Percentiles rank a stretch among this genome's conserved stretches.
Conservation (phyloP, 2,888 invertebrate genomes). For the Octonoba sinensis region DNA sequence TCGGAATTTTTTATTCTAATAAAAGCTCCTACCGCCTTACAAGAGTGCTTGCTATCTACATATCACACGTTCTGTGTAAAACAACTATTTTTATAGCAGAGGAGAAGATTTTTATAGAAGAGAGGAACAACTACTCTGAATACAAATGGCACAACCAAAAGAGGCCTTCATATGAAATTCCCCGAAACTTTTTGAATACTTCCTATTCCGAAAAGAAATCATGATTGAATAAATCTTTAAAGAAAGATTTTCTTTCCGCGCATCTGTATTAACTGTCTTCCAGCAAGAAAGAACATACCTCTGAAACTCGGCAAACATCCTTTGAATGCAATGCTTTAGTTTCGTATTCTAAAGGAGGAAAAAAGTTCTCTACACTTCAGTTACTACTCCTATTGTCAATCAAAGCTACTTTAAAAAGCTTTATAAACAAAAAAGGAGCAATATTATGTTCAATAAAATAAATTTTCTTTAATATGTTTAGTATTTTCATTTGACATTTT, state of each 20-base stretch:
- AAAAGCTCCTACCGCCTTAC: too few relatives aligned
- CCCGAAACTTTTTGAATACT: slow-evolving; percentile 5
- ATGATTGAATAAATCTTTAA: slow-evolving; percentile 34
- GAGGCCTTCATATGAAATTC: not conserved
- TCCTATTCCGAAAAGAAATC: slow-evolving; percentile 12
- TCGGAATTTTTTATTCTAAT: too few relatives aligned
- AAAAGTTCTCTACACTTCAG: slow-evolving; percentile 27
- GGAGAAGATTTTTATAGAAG: too few relatives aligned
- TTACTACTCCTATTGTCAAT: slow-evolving; percentile 40
- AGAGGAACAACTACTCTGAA: not conserved
- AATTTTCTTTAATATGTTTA: too few relatives aligned
- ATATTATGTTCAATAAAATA: too few relatives aligned
- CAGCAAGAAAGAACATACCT: slow-evolving; percentile 5
- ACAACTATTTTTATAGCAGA: too few relatives aligned
- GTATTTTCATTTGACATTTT: too few relatives aligned
- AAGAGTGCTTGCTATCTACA: too few relatives aligned
- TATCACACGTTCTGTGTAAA: too few relatives aligned
- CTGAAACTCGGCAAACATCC: slow-evolving; percentile 10
- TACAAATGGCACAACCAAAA: slow-evolving; percentile 24
- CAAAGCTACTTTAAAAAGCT: slow-evolving; percentile 20
- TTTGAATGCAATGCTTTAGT: slow-evolving; percentile 23
- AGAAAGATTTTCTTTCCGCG: slow-evolving; percentile 15
- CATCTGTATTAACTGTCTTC: slow-evolving; percentile 7
- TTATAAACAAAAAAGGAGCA: not conserved
- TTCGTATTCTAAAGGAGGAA: slow-evolving; percentile 14